phyloP scores from a whole-genome alignment of 1,140 invertebrate species.

The Aphaenogaster ashmeadi region DNA sequence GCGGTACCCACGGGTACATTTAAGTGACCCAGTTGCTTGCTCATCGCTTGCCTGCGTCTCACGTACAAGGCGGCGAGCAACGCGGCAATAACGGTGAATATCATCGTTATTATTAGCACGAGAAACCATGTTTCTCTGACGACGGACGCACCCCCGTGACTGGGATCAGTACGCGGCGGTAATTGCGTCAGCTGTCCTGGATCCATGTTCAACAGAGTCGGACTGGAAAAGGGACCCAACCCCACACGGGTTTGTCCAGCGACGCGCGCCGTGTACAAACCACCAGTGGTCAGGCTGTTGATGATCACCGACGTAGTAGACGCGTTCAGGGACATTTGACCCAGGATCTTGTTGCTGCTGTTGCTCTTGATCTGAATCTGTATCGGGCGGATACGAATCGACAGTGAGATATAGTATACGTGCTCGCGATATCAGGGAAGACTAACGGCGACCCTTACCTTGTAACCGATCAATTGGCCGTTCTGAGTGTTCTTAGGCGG shows the following conservation, averaged over 20 bases:
- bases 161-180: slow-evolving; percentile 88
- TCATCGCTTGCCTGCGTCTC: slow-evolving; percentile 88
- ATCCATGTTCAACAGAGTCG: slow-evolving; percentile 89
- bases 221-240: slow-evolving; percentile 90
- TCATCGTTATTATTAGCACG: slow-evolving; percentile 90
- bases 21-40: slow-evolving; percentile 89
- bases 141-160: slow-evolving; percentile 85
- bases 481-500: slow-evolving; percentile 93
- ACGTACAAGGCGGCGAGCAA: slow-evolving; percentile 90
- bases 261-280: slow-evolving; percentile 91
- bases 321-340: slow-evolving; percentile 92
- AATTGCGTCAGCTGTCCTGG: slow-evolving; percentile 87
- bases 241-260: slow-evolving; percentile 92
- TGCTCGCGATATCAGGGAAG: not conserved
- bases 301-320: slow-evolving; percentile 91
- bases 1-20: slow-evolving; percentile 90
- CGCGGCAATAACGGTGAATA: slow-evolving; percentile 90
- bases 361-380: slow-evolving; percentile 90
- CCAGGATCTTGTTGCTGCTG: slow-evolving; percentile 89
- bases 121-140: slow-evolving; percentile 93
- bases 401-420: not conserved
- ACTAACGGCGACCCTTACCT: slow-evolving; percentile 86
- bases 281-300: slow-evolving; percentile 91
- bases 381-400: slow-evolving; percentile 68
- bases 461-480: slow-evolving; percentile 94